Evolutionary conservation across 2,888 invertebrate species (phyloP), one percentile per base, ranked within the genome.

Genomic region (Latheticus oryzae): DNA sequence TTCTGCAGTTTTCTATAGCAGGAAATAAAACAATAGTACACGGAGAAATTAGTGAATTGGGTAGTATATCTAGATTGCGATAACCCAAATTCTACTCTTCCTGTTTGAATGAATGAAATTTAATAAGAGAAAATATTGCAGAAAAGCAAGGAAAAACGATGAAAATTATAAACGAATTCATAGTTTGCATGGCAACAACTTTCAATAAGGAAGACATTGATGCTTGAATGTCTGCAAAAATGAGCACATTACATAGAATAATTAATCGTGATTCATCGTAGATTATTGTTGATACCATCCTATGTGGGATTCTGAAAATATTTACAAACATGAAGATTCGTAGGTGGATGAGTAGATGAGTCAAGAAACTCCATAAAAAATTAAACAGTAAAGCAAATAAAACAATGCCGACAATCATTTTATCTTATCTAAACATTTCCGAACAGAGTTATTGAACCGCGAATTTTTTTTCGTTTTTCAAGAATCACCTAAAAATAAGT

Each of bases 321-420:
- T 52, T 42, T 52, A 52, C 21, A 50, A 50, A 28, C 40, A 35
- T 12, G 37, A 30, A 7, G 23, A 15, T 26, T 52, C 30, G 52
- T 52, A 42, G 52, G 52, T 42, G 52, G 17, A 8, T 13, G 8
- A 52, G n/a, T n/a, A n/a, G 52, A 52, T 52, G 52, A 52, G 30
- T 52, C 52, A 52, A 33, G 52, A 28, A 42, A 35, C n/a, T 16
- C 7, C 32, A 4, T 19, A 45, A 45, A 30, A 45, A 45, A 45
- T 33, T 45, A 33, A 30, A 45, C 23, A 33, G 19, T n/a, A 33
- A 45, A 26, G 19, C 19, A 32, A 45, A 21, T 15, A 26, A 9
- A 26, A 8, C 38, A 3, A 15, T n/a, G 12, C 40, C 21, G 24
- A 23, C 24, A 40, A 40, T 21, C 13, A 40, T 5, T 9, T 21